A percentile compares a stretch with the other conserved stretches of the same genome.
Evolutionary conservation across 2,113 vertebrate species (phyloP).

Genomic region (Eidolon helvum): DNA sequence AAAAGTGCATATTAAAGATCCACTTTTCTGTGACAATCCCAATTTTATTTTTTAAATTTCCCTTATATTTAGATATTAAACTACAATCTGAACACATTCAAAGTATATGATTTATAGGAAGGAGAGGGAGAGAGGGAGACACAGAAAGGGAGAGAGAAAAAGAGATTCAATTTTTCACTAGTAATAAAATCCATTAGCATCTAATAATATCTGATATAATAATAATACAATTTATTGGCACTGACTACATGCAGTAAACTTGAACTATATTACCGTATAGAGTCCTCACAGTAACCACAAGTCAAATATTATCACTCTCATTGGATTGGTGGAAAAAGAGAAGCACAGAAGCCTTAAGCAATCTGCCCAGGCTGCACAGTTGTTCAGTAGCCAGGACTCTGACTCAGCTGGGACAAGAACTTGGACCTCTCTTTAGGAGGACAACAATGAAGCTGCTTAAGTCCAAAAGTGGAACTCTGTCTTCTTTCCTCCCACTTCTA

Average conservation of each 20-base stretch:
- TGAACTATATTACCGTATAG: neutral
- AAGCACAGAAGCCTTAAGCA: neutral
- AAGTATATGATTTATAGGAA: neutral
- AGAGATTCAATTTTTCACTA: constrained; percentile 4
- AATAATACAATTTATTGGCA: neutral
- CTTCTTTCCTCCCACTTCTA: neutral
- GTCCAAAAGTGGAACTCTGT: too few relatives aligned
- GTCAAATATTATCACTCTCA: neutral
- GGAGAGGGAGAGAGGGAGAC: neutral
- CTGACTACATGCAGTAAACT: neutral
- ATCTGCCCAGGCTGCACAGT: neutral
- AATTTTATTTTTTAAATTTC: neutral
- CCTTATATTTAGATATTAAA: constrained; percentile 38
- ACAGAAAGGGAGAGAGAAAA: neutral
- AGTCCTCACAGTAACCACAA: neutral
- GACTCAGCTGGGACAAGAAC: neutral
- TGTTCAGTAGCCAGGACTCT: too few relatives aligned
- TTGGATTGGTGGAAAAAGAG: neutral
- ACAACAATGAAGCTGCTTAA: too few relatives aligned
- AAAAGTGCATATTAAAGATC: neutral
- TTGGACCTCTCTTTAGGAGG: neutral
- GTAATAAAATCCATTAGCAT: neutral
- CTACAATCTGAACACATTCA: neutral
- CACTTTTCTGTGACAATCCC: neutral
- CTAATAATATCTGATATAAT: neutral